Evolutionary conservation across 2,113 vertebrate species (phyloP).

Genomic region (Dolichallabes microphthalmus): DNA sequence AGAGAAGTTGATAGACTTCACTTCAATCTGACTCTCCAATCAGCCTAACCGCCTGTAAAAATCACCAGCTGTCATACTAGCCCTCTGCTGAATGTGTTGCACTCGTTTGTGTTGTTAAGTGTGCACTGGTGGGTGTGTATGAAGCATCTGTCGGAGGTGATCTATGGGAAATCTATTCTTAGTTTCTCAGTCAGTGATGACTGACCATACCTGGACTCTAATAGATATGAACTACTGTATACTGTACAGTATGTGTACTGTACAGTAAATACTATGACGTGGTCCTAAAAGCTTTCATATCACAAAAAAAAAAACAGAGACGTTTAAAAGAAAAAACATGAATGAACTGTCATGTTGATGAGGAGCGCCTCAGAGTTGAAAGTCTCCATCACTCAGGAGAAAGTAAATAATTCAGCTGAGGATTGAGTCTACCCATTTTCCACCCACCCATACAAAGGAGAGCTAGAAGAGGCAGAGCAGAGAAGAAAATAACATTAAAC

Average conservation of each 20-base stretch:
- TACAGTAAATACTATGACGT: slow-evolving; percentile 16
- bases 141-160: slow-evolving; percentile 56
- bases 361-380: slow-evolving; percentile 25
- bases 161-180: slow-evolving; percentile 46
- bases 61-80: slow-evolving; percentile 12
- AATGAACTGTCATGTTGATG: slow-evolving; percentile 38
- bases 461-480: slow-evolving; percentile 5
- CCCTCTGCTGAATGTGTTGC: not conserved
- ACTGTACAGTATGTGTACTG: not conserved
- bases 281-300: slow-evolving; percentile 35
- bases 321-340: not conserved
- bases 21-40: slow-evolving; percentile 14
- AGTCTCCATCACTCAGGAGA: slow-evolving; percentile 40
- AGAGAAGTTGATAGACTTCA: slow-evolving; percentile 4
- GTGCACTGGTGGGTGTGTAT: slow-evolving; percentile 24
- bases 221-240: not conserved
- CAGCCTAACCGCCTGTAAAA: slow-evolving; percentile 20
- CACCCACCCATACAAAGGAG: slow-evolving; percentile 11
- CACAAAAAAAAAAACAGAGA: slow-evolving; percentile 27
- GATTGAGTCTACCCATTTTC: slow-evolving; percentile 37
- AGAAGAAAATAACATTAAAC: slow-evolving; percentile 35
- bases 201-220: slow-evolving; percentile 39
- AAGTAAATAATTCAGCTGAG: slow-evolving; percentile 23
- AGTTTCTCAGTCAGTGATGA: slow-evolving; percentile 29
- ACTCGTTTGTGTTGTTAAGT: slow-evolving; percentile 2